Conservation (phyloP, 2,797 vertebrate genomes). For the Pangasius krempfi region DNA sequence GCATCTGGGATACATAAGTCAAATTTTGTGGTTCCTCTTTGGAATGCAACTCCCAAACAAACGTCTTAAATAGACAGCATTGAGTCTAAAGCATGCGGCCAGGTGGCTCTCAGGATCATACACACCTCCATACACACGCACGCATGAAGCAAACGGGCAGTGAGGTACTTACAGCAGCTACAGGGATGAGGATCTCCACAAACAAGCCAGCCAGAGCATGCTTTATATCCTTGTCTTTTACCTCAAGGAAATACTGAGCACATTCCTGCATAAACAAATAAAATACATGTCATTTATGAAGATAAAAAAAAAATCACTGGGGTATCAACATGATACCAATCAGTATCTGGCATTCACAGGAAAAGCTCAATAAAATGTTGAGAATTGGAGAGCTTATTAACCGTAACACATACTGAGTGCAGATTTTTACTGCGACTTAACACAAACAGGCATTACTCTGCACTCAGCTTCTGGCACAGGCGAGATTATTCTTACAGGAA, state of each 20-base stretch:
- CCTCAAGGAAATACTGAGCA: constrained; percentile 98
- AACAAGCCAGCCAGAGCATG: constrained; percentile 97
- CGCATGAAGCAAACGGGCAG: background rate
- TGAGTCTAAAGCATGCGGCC: background rate
- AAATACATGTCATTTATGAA: background rate
- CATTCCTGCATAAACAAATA: constrained; percentile 82
- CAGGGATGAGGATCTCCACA: constrained; percentile 98
- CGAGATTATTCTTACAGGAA: background rate
- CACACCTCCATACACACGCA: background rate
- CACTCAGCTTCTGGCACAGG: constrained; percentile 55
- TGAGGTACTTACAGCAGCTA: constrained; percentile 93
- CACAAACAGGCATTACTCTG: constrained; percentile 55
- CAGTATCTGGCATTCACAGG: background rate
- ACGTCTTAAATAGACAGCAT: background rate
- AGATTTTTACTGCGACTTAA: constrained; percentile 56
- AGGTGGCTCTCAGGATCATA: background rate
- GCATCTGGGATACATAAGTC: constrained; percentile 9
- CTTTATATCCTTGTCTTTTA: constrained; percentile 99
- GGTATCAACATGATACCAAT: background rate
- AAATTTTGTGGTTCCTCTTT: background rate
- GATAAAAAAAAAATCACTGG: background rate
- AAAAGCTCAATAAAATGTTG: constrained; percentile 52
- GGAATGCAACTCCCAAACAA: constrained; percentile 9
- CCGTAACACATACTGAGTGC: constrained; percentile 36
- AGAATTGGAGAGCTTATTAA: constrained; percentile 47